phyloP scores from a whole-genome alignment of 2,113 vertebrate genomes.

The Nipponia nippon region DNA sequence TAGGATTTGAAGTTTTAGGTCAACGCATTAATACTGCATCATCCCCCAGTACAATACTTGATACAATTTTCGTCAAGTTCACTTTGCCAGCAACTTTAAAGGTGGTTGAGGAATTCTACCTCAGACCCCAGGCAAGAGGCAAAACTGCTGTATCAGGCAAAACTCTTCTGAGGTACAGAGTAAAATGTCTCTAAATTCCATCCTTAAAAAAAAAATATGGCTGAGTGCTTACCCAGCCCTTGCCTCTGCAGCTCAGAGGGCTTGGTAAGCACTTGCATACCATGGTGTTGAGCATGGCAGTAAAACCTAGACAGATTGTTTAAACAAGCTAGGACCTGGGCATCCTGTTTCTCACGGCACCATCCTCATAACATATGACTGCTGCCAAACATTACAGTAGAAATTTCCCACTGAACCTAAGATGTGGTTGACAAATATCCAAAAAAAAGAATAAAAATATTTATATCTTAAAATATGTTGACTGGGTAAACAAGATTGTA shows the following conservation, averaged over 20 bases:
- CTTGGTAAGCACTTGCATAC: background rate
- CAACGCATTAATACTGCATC: background rate
- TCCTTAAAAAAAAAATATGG: background rate
- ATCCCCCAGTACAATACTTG: background rate
- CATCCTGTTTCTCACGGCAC: constrained; percentile 27
- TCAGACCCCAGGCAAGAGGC: background rate
- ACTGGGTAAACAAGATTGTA: background rate
- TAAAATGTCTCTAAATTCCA: background rate
- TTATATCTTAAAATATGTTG: background rate
- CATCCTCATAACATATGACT: background rate
- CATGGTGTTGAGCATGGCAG: background rate
- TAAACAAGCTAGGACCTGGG: background rate
- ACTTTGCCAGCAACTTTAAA: background rate
- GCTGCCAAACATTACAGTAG: background rate
- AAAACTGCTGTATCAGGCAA: background rate
- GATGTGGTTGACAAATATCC: background rate
- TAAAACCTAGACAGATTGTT: background rate
- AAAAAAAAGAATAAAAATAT: constrained; percentile 14
- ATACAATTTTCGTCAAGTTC: background rate
- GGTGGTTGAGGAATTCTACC: background rate
- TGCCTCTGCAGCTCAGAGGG: background rate
- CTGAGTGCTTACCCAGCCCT: background rate
- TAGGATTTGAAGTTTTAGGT: background rate
- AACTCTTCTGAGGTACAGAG: background rate
- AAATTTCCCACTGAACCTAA: background rate